These are phyloP conservation scores for Panzeria rudis DNA, from an alignment of 2,888 invertebrate genomes.

Conservation along the genomic window DNA sequence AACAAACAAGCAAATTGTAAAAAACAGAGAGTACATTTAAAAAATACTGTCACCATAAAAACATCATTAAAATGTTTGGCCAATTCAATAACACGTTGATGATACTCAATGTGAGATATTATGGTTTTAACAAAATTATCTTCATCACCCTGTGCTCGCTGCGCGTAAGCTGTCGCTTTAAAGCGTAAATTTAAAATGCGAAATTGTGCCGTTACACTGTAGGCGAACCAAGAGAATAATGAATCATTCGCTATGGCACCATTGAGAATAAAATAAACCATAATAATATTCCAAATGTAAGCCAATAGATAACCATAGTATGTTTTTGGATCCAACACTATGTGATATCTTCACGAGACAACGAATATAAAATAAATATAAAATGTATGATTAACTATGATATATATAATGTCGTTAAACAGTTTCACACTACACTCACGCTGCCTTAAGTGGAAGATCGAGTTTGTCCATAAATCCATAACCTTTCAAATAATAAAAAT, in stretches of 20 bases:
- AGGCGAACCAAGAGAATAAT: constrained; percentile 69
- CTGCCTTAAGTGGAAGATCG: constrained; percentile 49
- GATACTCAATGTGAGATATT: constrained; percentile 48
- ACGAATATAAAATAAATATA: too few species aligned
- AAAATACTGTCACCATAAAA: constrained; percentile 64
- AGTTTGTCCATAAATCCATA: constrained; percentile 35
- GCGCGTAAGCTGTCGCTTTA: constrained; percentile 8
- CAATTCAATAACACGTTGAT: constrained; percentile 61
- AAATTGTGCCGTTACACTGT: constrained; percentile 69
- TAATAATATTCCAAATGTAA: constrained; percentile 51
- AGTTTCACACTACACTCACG: constrained; percentile 64
- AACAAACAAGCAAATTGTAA: constrained; percentile 66
- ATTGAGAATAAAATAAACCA: constrained; percentile 27
- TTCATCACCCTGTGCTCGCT: not conserved
- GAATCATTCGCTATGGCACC: constrained; percentile 60
- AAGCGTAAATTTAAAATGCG: constrained; percentile 66
- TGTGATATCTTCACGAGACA: constrained; percentile 40
- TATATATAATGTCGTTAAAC: not conserved
- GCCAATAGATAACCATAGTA: constrained; percentile 47
- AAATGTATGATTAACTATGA: not conserved
- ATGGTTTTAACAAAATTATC: constrained; percentile 16
- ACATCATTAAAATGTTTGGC: constrained; percentile 54
- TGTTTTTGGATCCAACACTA: constrained; percentile 3
- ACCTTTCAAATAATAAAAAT: constrained; percentile 19
- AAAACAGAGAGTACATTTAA: constrained; percentile 62